These are phyloP conservation scores for Leptopilina myrica DNA, from an alignment of 2,888 invertebrate species.

Conservation along the genomic window DNA sequence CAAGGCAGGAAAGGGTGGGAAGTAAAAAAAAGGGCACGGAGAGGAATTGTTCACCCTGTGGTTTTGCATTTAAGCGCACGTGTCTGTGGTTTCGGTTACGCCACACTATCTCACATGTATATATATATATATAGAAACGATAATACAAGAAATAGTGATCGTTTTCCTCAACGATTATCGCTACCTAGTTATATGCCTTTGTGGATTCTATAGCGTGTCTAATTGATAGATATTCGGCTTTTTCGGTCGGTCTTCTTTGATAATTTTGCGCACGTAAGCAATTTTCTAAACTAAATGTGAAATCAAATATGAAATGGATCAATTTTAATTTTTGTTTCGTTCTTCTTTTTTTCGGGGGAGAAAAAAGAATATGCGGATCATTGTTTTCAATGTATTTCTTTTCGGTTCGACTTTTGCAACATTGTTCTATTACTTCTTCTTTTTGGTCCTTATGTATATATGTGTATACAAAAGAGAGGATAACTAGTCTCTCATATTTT, in stretches of 20 bases:
- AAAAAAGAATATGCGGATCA: neutral
- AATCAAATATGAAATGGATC: constrained; percentile 15
- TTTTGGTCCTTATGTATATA: no score
- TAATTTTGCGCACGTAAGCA: constrained; percentile 25
- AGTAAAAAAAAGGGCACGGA: constrained; percentile 18
- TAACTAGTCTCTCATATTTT: neutral
- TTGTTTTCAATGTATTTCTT: constrained; percentile 20
- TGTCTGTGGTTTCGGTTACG: constrained; percentile 35
- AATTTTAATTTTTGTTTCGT: neutral
- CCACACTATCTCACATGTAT: constrained; percentile 5
- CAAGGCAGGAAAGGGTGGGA: constrained; percentile 31
- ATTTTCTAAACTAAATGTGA: neutral
- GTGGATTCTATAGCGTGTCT: constrained; percentile 35
- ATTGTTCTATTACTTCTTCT: neutral
- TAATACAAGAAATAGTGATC: constrained; percentile 35
- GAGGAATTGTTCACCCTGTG: constrained; percentile 28
- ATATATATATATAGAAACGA: neutral
- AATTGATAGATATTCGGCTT: constrained; percentile 32
- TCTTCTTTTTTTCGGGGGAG: no score
- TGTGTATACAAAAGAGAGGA: neutral
- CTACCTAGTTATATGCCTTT: constrained; percentile 36
- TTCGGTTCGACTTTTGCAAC: neutral
- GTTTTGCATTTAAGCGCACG: constrained; percentile 33
- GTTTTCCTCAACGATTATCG: constrained; percentile 31
- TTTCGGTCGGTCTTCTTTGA: constrained; percentile 30